These are phyloP conservation scores for Varanus salvator DNA, from an alignment of 2,113 vertebrate species.

Conservation along the genomic window DNA sequence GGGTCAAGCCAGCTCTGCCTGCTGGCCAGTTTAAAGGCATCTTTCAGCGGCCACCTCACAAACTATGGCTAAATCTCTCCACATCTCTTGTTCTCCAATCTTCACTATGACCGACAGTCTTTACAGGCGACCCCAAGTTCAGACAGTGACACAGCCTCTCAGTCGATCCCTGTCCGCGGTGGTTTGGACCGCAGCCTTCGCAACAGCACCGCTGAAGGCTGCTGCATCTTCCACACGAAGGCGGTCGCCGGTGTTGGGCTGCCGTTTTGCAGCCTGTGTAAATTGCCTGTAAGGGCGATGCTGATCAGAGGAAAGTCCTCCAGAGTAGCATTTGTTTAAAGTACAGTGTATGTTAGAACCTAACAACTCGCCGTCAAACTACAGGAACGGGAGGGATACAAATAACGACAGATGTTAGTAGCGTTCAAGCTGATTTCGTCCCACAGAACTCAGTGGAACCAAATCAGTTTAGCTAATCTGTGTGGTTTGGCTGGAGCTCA, in stretches of 20 bases:
- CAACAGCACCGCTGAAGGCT: neutral
- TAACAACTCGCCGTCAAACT: neutral
- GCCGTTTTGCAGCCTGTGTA: neutral
- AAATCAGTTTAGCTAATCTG: neutral
- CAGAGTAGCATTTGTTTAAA: neutral
- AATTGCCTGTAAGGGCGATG: too few species aligned
- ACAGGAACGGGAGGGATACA: neutral
- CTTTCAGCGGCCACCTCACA: neutral
- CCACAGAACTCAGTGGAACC: neutral
- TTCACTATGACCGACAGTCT: neutral
- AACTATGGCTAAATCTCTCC: neutral
- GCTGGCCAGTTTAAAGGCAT: neutral
- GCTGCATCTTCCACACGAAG: neutral
- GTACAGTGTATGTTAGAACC: too few species aligned
- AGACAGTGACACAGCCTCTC: neutral
- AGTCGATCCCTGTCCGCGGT: neutral
- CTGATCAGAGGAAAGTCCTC: neutral
- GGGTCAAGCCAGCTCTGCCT: too few species aligned
- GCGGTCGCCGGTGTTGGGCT: neutral
- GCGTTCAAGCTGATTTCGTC: neutral
- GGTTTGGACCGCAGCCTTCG: neutral
- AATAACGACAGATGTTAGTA: neutral
- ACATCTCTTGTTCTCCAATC: neutral
- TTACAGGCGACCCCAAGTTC: neutral
- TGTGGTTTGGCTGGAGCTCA: neutral